phyloP scores from a whole-genome alignment of 64 coral and sea anemone species.

The Porites australiensis region DNA sequence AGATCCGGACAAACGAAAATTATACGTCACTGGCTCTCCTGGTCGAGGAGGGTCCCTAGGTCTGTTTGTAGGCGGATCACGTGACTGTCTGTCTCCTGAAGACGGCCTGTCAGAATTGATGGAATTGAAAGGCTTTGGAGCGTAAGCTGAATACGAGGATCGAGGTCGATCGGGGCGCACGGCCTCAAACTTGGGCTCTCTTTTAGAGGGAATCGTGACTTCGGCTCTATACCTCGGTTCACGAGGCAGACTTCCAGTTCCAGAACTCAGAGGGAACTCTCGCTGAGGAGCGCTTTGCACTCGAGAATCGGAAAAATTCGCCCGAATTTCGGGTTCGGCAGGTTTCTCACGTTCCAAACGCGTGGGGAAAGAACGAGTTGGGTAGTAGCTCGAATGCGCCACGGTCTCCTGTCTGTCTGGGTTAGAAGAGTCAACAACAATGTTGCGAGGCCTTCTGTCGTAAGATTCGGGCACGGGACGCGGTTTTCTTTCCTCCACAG shows the following conservation, averaged over 20 bases:
- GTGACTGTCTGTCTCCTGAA: constrained; percentile 6
- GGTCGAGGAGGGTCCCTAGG: constrained; percentile 13
- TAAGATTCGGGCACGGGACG: constrained; percentile 59
- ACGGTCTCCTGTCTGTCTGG: constrained; percentile 46
- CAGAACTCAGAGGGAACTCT: constrained; percentile 53
- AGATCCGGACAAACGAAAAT: constrained; percentile 65
- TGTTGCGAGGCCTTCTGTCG: constrained; percentile 76
- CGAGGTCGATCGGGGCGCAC: constrained; percentile 70
- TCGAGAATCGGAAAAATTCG: constrained; percentile 55
- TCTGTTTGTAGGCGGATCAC: constrained; percentile 36
- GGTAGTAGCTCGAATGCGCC: constrained; percentile 79
- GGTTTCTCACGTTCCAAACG: constrained; percentile 30
- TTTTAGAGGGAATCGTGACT: constrained; percentile 73
- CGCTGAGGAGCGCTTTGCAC: constrained; percentile 55
- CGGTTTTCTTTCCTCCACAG: constrained; percentile 43
- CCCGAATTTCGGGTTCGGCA: constrained; percentile 61
- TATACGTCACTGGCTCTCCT: constrained; percentile 51
- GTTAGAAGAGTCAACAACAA: constrained; percentile 76
- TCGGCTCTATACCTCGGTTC: constrained; percentile 70
- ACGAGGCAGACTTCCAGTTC: constrained; percentile 25
- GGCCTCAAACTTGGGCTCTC: constrained; percentile 48
- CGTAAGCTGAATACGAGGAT: constrained; percentile 58
- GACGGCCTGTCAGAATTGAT: constrained; percentile 7
- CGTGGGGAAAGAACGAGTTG: constrained; percentile 50
- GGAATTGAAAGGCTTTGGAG: constrained; percentile 73